Evolutionary conservation across 2,797 vertebrate genomes (phyloP).

Genomic region (Falco biarmicus): DNA sequence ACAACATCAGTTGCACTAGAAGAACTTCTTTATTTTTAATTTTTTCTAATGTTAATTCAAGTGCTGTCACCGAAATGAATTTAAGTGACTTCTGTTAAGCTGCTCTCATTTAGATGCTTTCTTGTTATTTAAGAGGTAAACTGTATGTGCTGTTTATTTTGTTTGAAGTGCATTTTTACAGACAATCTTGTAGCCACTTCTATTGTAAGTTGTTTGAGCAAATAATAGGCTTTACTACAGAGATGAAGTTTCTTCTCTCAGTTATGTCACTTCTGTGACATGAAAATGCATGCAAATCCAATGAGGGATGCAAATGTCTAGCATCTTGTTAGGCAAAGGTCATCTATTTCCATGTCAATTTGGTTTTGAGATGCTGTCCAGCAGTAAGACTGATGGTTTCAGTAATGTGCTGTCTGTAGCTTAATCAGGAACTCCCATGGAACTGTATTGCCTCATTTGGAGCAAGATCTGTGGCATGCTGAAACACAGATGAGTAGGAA

Average conservation of each 20-base stretch:
- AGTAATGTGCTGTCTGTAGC: background rate
- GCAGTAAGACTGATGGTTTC: background rate
- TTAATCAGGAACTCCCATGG: background rate
- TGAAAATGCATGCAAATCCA: background rate
- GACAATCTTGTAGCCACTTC: background rate
- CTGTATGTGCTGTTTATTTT: background rate
- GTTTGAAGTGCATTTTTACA: background rate
- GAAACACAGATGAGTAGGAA: background rate
- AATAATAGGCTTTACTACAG: background rate
- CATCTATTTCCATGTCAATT: background rate
- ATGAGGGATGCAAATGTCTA: background rate
- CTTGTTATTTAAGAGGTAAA: constrained; percentile 13
- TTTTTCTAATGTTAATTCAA: constrained; percentile 11
- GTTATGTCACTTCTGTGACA: background rate
- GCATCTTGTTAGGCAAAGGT: background rate
- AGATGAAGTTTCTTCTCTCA: background rate
- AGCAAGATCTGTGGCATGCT: background rate
- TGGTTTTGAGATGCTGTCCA: background rate
- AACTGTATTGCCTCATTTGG: background rate
- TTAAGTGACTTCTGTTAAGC: background rate
- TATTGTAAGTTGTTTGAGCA: background rate
- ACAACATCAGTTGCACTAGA: constrained; percentile 42
- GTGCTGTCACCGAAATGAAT: constrained; percentile 21
- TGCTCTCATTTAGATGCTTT: background rate
- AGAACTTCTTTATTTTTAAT: constrained; percentile 8